A percentile compares a stretch with the other conserved stretches of the same genome.
phyloP scores from a whole-genome alignment of 1,140 invertebrate genomes.

The Drosophila sproati region DNA sequence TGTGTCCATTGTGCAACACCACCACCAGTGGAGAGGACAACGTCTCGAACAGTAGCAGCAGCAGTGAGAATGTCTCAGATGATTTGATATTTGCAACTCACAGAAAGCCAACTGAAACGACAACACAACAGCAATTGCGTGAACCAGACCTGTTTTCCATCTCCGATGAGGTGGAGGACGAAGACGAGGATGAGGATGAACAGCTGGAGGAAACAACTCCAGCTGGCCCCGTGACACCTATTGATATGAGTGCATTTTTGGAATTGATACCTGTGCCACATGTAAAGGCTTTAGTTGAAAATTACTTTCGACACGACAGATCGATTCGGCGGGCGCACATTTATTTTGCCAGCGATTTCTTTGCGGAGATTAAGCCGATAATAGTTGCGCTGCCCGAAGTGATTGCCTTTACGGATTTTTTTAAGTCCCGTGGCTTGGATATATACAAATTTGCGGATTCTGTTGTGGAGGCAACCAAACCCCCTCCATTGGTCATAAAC shows the following conservation, averaged over 20 bases:
- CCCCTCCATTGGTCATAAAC: neutral
- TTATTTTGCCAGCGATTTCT: conserved; percentile 58
- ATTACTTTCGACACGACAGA: conserved; percentile 72
- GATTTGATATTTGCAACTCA: conserved; percentile 68
- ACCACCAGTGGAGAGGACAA: conserved; percentile 44
- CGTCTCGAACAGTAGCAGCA: conserved; percentile 18
- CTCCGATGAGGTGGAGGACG: conserved; percentile 25
- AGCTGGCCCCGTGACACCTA: conserved; percentile 16
- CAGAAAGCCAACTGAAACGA: conserved; percentile 15
- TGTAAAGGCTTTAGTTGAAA: conserved; percentile 60
- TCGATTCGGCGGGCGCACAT: conserved; percentile 72
- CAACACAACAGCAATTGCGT: conserved; percentile 10
- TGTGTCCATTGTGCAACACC: conserved; percentile 35
- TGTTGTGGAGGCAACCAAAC: conserved; percentile 18
- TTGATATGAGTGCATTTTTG: conserved; percentile 73
- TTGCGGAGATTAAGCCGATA: conserved; percentile 54
- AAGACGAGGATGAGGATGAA: conserved; percentile 12
- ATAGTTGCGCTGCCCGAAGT: conserved; percentile 65
- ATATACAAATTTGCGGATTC: conserved; percentile 51
- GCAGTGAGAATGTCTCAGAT: conserved; percentile 46
- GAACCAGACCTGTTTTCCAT: conserved; percentile 23
- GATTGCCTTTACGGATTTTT: conserved; percentile 61
- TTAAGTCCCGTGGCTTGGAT: conserved; percentile 70
- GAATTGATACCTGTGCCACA: conserved; percentile 61
- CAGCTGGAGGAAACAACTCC: neutral